A percentile compares a stretch with the other conserved stretches of the same genome.
Conservation (phyloP, 2,888 invertebrate genomes). For the Apamea epomidion region DNA sequence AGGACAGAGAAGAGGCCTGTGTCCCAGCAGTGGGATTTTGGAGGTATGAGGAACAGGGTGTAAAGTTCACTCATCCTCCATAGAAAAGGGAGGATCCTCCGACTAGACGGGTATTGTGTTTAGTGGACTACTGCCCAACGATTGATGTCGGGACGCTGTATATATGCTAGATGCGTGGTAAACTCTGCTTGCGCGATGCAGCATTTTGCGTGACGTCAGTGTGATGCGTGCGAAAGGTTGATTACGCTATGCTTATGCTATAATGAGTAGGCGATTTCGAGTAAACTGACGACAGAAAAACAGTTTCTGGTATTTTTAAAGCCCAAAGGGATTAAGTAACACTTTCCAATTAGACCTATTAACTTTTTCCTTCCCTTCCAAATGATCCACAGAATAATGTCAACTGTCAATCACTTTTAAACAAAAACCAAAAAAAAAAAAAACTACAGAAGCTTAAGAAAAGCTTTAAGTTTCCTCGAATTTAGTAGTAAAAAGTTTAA, state of each 20-base stretch:
- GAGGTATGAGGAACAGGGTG: too few relatives aligned
- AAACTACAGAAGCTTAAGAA: constrained; percentile 27
- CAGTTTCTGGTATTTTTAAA: constrained; percentile 7
- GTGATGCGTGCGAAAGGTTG: neutral
- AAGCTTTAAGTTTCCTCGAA: constrained; percentile 18
- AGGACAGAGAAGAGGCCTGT: neutral
- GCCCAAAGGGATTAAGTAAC: constrained; percentile 14
- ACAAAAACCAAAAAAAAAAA: constrained; percentile 24
- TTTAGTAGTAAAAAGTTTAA: constrained; percentile 41
- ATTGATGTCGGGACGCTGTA: too few relatives aligned
- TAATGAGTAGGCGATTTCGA: neutral
- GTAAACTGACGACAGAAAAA: neutral
- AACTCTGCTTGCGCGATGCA: too few relatives aligned
- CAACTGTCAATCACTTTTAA: constrained; percentile 29
- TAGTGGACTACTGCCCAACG: too few relatives aligned
- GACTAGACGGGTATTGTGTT: too few relatives aligned
- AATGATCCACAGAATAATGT: constrained; percentile 4
- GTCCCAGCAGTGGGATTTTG: neutral
- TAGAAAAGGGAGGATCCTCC: too few relatives aligned
- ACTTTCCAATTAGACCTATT: constrained; percentile 46
- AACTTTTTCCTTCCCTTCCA: constrained; percentile 29
- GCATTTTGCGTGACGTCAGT: too few relatives aligned
- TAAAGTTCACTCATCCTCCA: too few relatives aligned
- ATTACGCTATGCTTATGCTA: neutral
- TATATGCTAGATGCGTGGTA: too few relatives aligned